These are phyloP conservation scores for Nephrocerus scutellatus DNA, from an alignment of 2,888 invertebrate species.

Conservation along the genomic window DNA sequence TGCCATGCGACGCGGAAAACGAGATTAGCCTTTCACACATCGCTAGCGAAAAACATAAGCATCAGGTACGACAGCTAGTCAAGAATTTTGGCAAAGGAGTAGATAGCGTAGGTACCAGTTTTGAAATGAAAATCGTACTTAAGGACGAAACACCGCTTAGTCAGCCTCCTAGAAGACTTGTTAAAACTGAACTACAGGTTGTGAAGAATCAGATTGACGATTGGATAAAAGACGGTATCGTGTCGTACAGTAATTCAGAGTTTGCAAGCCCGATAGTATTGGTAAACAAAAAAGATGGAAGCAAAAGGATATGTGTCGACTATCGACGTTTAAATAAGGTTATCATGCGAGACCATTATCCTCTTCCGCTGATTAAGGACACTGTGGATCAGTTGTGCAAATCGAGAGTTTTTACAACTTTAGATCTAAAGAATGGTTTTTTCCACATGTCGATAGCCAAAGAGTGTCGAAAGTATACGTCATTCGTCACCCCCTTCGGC, in stretches of 20 bases:
- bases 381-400: slow-evolving; percentile 27
- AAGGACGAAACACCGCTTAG: too few relatives aligned
- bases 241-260: slow-evolving; percentile 24
- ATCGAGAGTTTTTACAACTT: slow-evolving; percentile 25
- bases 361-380: slow-evolving; percentile 28
- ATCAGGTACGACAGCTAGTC: too few relatives aligned
- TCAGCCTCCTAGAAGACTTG: too few relatives aligned
- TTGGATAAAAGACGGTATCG: slow-evolving; percentile 3
- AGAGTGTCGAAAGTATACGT: slow-evolving; percentile 24
- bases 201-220: too few relatives aligned
- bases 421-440: slow-evolving; percentile 32
- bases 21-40: too few relatives aligned
- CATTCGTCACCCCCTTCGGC: slow-evolving; percentile 29
- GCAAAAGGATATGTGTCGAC: slow-evolving; percentile 22
- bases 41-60: too few relatives aligned
- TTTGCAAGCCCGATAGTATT: slow-evolving; percentile 26
- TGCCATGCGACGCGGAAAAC: too few relatives aligned
- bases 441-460: slow-evolving; percentile 32
- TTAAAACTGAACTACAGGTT: too few relatives aligned
- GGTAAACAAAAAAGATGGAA: slow-evolving; percentile 20
- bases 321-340: slow-evolving; percentile 17
- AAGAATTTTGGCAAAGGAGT: too few relatives aligned
- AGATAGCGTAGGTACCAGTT: too few relatives aligned
- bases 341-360: slow-evolving; percentile 21
- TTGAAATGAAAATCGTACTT: too few relatives aligned